A percentile compares a stretch with the other conserved stretches of the same genome.
Conservation (phyloP, 2,113 vertebrate genomes). For the Triplophysa dalaica region DNA sequence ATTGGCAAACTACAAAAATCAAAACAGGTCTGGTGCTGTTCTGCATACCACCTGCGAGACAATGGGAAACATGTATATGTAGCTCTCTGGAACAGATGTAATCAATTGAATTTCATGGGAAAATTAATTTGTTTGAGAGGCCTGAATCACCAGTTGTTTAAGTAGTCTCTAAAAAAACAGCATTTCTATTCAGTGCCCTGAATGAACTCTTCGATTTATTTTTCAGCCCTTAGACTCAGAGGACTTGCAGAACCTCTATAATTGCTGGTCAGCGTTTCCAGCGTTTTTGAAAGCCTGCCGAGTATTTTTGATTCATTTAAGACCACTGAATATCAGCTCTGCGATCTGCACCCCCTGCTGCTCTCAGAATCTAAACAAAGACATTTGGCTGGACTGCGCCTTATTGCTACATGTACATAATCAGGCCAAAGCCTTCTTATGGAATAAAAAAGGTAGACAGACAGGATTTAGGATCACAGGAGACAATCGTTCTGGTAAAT, state of each 20-base stretch:
- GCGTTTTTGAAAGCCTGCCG: not conserved
- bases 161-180: not conserved
- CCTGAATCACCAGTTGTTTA: not conserved
- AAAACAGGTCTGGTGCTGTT: not conserved
- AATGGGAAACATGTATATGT: not conserved
- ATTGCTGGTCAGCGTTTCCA: not conserved
- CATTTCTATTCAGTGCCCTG: constrained; percentile 10
- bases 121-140: not conserved
- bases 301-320: not conserved
- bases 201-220: constrained; percentile 12
- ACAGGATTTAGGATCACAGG: constrained; percentile 15
- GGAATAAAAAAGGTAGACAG: constrained; percentile 20
- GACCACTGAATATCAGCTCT: not conserved
- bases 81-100: not conserved
- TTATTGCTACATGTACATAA: not conserved
- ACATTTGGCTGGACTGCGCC: not conserved
- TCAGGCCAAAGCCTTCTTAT: constrained; percentile 17
- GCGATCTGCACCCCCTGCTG: not conserved
- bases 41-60: constrained; percentile 27
- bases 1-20: constrained; percentile 9
- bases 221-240: not conserved
- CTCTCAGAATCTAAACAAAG: not conserved
- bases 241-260: constrained; percentile 12
- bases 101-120: not conserved
- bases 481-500: not conserved